These are phyloP conservation scores for Notechis scutatus DNA, from an alignment of 2,113 vertebrate genomes.

Conservation along the genomic window DNA sequence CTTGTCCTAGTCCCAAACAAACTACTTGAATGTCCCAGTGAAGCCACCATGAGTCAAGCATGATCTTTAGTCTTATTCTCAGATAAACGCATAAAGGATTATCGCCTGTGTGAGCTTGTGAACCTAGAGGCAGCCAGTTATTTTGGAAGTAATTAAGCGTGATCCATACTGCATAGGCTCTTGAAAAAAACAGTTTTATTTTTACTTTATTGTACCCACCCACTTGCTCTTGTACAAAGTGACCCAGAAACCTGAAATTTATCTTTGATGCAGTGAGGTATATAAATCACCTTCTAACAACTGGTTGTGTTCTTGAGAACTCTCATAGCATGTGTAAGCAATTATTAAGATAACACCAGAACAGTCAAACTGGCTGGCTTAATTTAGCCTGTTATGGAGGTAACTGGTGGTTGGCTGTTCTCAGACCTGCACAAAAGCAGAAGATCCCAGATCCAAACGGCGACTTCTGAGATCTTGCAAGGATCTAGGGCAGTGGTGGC, in stretches of 20 bases:
- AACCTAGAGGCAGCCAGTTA: neutral
- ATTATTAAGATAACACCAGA: neutral
- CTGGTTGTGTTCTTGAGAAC: neutral
- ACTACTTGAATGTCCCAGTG: neutral
- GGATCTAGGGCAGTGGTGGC: neutral
- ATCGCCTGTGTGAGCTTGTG: neutral
- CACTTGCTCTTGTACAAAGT: neutral
- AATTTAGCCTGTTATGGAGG: neutral
- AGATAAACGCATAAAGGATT: neutral
- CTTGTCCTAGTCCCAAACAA: neutral
- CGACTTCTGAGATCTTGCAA: neutral
- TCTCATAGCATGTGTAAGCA: neutral
- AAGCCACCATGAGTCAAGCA: neutral
- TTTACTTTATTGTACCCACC: neutral
- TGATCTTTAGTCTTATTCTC: neutral
- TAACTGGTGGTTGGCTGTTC: neutral
- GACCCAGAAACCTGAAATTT: neutral
- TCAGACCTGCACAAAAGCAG: neutral
- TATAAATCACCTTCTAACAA: neutral
- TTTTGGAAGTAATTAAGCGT: neutral
- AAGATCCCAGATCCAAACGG: neutral
- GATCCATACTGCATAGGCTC: neutral
- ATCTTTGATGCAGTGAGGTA: neutral
- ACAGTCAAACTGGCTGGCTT: neutral
- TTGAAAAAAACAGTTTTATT: too few species aligned